phyloP scores from a whole-genome alignment of 2,113 vertebrate genomes.

The Cephalopholis sonnerati region DNA sequence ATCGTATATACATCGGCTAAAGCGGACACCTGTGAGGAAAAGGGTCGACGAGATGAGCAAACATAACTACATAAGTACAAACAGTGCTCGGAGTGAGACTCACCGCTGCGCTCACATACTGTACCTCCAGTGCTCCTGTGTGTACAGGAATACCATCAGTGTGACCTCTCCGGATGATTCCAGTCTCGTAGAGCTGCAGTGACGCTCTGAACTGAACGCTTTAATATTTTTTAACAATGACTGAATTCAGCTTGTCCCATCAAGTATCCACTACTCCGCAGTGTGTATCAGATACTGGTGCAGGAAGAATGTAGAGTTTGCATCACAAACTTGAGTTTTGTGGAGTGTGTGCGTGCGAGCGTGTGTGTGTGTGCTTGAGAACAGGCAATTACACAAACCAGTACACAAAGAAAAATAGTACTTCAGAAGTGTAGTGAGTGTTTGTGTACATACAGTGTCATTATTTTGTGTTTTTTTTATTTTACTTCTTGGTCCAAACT shows the following conservation, averaged over 20 bases:
- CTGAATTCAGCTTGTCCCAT: constrained; percentile 36
- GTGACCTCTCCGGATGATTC: constrained; percentile 19
- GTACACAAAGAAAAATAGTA: constrained; percentile 11
- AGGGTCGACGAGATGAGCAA: neutral
- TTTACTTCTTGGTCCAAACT: constrained; percentile 39
- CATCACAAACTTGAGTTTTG: constrained; percentile 1
- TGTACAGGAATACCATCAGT: constrained; percentile 6
- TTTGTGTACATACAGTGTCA: constrained; percentile 43
- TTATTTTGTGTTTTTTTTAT: constrained; percentile 45
- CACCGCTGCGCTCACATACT: constrained; percentile 8
- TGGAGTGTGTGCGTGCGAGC: neutral
- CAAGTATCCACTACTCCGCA: too few species aligned
- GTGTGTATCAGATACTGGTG: constrained; percentile 15
- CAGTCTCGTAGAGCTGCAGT: neutral
- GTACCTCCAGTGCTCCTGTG: constrained; percentile 12
- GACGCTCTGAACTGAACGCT: constrained; percentile 41
- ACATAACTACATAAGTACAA: neutral
- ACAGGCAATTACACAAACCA: constrained; percentile 1
- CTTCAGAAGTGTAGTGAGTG: constrained; percentile 22
- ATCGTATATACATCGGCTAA: constrained; percentile 96
- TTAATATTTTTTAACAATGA: constrained; percentile 25
- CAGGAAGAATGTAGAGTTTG: constrained; percentile 14
- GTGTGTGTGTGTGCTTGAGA: neutral
- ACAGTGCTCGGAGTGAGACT: constrained; percentile 39
- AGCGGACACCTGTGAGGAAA: neutral